Conservation (phyloP, 2,888 invertebrate species). For the Habrosyne pyritoides region DNA sequence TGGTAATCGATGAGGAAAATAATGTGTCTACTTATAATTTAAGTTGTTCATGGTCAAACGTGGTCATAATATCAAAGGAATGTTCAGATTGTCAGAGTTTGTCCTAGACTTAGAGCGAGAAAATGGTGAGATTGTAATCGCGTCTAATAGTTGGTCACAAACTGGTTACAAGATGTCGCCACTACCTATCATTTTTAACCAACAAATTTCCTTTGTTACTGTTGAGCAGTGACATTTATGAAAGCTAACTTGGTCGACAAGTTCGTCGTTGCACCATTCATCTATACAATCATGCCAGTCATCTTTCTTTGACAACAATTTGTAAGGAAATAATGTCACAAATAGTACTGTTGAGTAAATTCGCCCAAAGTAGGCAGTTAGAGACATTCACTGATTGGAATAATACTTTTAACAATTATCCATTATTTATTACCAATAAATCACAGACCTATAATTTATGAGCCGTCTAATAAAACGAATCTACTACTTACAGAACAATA, state of each 20-base stretch:
- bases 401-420: background rate
- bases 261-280: background rate
- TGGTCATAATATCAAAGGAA: background rate
- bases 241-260: background rate
- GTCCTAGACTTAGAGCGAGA: background rate
- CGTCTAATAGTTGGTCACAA: no score
- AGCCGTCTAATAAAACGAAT: conserved; percentile 10
- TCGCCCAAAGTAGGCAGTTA: no score
- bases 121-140: background rate
- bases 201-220: background rate
- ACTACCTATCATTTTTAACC: no score
- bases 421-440: background rate
- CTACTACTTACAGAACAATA: conserved; percentile 19
- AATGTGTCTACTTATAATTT: background rate
- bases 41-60: background rate
- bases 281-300: no score
- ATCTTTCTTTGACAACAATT: background rate
- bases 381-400: background rate
- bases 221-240: background rate
- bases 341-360: no score
- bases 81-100: background rate
- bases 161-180: background rate
- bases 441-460: background rate
- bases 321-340: background rate
- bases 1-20: background rate